Evolutionary conservation across 2,888 invertebrate species (phyloP), one percentile per base, ranked within the genome.

Genomic region (Eulithis prunata): DNA sequence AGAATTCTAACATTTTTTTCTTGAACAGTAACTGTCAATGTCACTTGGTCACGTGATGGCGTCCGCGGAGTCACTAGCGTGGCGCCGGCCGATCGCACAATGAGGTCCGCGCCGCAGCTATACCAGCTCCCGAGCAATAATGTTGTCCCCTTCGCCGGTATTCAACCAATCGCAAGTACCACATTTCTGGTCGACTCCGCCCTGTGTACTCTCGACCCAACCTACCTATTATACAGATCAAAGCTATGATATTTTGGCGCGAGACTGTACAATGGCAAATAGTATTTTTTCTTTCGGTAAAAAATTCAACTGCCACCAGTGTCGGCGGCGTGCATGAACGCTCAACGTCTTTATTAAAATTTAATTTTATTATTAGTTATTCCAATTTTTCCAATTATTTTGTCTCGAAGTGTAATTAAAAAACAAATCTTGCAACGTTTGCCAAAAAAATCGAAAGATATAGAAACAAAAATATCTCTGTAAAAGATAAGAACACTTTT

Each of bases 1-100:
- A 95, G 87, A 95, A 95, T 85, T 96, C 95, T 91, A 96, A 94
- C 95, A 96, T 96, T 82, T 88, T 94, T 80, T 78, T 81, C 78
- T 82, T 82, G 71, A 64, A 68, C 57, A 55, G 57, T 64, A 64
- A 68, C 57, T 57, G 57, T 64, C 51, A 82, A 79, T 73, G 69
- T 71, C 80, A 79, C 78, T 75, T 5, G 76, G 78, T 75, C 70
- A 59, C 75, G 21, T 75, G 77, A 8, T 38, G 71, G 77, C 78
- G 55, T 8, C n/a, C 43, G 75, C 79, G 52, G 45, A 49, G 57
- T 82, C 75, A 75, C 77, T 80, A 70, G 64, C 78, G 64, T 72
- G 71, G 73, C 85, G 84, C 75, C 78, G 75, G 79, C 71, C 82
- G 70, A 75, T 68, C 76, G 75, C 76, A 84, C 84, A 88, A 81